These are phyloP conservation scores for Euura lappo DNA, from an alignment of 1,140 invertebrate species.

Conservation along the genomic window DNA sequence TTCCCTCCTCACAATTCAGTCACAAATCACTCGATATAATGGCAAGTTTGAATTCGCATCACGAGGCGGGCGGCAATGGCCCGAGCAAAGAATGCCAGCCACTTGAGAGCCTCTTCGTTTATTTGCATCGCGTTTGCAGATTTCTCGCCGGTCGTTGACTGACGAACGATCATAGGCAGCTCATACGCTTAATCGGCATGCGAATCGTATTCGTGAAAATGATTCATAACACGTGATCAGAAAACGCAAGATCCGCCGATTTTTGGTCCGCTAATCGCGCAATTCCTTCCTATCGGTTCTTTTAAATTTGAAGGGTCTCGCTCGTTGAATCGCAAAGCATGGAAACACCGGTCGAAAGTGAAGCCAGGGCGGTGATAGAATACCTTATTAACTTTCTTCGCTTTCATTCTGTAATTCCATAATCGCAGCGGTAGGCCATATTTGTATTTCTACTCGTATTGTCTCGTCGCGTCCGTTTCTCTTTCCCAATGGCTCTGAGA, in stretches of 20 bases:
- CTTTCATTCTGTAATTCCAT: conserved; percentile 38
- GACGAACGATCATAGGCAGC: not conserved
- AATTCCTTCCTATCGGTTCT: conserved; percentile 22
- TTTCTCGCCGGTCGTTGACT: not conserved
- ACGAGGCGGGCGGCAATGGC: conserved; percentile 21
- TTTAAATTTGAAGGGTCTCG: not conserved
- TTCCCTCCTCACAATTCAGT: conserved; percentile 22
- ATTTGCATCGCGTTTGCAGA: not conserved
- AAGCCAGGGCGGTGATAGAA: conserved; percentile 23
- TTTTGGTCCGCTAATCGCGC: conserved; percentile 12
- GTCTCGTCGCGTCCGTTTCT: no score
- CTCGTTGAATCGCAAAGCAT: conserved; percentile 26
- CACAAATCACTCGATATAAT: conserved; percentile 20
- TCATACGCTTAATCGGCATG: not conserved
- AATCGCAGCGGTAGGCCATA: conserved; percentile 24
- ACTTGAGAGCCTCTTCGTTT: not conserved
- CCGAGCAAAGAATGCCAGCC: not conserved
- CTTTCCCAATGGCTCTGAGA: no score
- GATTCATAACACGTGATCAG: not conserved
- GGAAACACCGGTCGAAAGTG: conserved; percentile 28
- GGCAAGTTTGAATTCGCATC: conserved; percentile 24
- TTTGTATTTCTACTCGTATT: no score
- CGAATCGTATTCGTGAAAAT: not conserved
- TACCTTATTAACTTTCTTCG: conserved; percentile 36
- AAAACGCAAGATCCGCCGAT: no score